Evolutionary conservation across 2,113 vertebrate genomes (phyloP), one percentile per base, ranked within the genome.

Genomic region (Cyanoderma ruficeps): DNA sequence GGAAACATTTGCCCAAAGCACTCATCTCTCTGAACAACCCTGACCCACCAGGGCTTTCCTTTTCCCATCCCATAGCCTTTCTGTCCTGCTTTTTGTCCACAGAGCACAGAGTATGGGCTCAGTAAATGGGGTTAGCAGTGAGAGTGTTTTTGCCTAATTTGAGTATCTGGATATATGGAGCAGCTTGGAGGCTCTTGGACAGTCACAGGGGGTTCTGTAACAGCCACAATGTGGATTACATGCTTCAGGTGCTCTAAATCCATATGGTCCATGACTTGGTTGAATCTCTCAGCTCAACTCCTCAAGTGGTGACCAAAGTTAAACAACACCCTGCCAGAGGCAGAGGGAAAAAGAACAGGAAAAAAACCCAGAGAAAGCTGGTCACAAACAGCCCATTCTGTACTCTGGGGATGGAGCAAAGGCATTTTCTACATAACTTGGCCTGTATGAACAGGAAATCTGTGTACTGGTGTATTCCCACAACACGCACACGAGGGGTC

Each of bases 341-440:
- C 27, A 87, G 39, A 83, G 63, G 10, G 44, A 41, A 83, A 61
- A 60, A 68, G 41, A 77, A 53, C 1, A 50, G 71, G 59, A 13
- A 87, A 78, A 75, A 61, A 78, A 27, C 4, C 21, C 37, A 85
- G 55, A 81, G 82, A 71, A 70, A 95, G 61, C 41, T 42, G 52
- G 15, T 81, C 70, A 93, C 89, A 96, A 96, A 83, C 37, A 68
- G 74, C 55, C 83, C 37, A 35, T 86, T 95, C 78, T 94, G 75
- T 79, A 47, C 81, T 46, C 50, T 84, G 83, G n/a, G 4, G 46
- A 74, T 7, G 67, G 41, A 93, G 87, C 35, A 83, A 71, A 94
- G 64, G 64, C 87, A 94, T 94, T 96, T 96, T 94, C 89, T 94
- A 39, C 89, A 83, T 94, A 95, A 76, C 75, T 91, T 60, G 56